Base-by-base conservation (phyloP, 2,113 vertebrate genomes). In the Bagarius yarrelli region DNA sequence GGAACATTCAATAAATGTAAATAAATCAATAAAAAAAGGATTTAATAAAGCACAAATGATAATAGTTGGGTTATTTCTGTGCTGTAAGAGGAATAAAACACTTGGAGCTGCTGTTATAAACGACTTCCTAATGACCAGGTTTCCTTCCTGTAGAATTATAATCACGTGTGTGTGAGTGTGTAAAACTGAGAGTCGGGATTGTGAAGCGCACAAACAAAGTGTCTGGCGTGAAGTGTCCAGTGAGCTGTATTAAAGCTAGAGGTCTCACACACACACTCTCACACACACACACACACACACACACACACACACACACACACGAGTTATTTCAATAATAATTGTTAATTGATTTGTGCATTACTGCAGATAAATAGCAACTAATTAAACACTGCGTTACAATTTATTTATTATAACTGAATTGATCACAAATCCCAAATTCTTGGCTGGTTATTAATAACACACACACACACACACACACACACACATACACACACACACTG, bases 201-300 rank as follows among this genome's bases (percentile, higher is more conserved):
- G 59, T n/a, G n/a, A n/a, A n/a, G n/a, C n/a, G n/a, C n/a, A n/a
- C n/a, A n/a, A n/a, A 52, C 47, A 44, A 30, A 52, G 12, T 18
- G 25, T 50, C 59, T 32, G 44, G 59, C 50, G 11, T 77, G 15
- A n/a, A n/a, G n/a, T 9, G 8, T 59, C 57, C 55, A 76, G 15
- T 21, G 23, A 59, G 56, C 36, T 27, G 56, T 19, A 61, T 60
- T 44, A n/a, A 72, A 52, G 47, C 27, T 50, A 8, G n/a, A 52
- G 19, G 21, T 36, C 30, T 19, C 64, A 6, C 59, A 16, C 59
- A 16, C 25, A 16, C 59, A 14, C 25, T 15, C 59, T 15, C 59
- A 60, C 59, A 61, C 59, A 61, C 25, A 61, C n/a, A 60, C 57
- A 60, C 57, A 60, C 57, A 60, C 57, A 60, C 57, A 60, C n/a